These are phyloP conservation scores for Gryon sp. DNA, from an alignment of 1,140 invertebrate species.

Conservation along the genomic window DNA sequence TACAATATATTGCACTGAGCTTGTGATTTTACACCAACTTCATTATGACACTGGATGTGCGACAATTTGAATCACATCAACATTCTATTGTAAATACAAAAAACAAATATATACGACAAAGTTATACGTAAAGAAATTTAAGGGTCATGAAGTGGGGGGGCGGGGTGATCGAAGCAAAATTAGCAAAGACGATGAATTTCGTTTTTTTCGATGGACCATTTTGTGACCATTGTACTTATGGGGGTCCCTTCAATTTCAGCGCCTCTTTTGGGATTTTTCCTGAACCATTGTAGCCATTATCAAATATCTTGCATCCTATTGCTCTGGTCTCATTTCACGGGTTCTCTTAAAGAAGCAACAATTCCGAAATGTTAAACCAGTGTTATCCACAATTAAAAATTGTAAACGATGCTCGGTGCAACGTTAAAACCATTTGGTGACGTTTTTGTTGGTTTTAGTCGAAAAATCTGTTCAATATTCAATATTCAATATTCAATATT, in stretches of 20 bases:
- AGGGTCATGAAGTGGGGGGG: neutral
- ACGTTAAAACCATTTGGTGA: slow-evolving; percentile 10
- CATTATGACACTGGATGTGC: slow-evolving; percentile 42
- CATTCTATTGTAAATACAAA: too few relatives aligned
- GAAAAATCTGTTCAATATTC: too few relatives aligned
- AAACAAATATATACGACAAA: slow-evolving; percentile 31
- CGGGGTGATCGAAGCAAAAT: too few relatives aligned
- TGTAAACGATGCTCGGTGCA: slow-evolving; percentile 15
- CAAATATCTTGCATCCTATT: slow-evolving; percentile 6
- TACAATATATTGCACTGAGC: slow-evolving; percentile 10
- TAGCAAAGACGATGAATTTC: too few relatives aligned
- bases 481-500: too few relatives aligned
- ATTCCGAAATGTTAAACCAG: slow-evolving; percentile 23
- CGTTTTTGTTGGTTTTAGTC: neutral
- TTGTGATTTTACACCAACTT: slow-evolving; percentile 27
- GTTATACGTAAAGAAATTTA: slow-evolving; percentile 22
- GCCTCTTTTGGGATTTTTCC: neutral
- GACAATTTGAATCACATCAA: slow-evolving; percentile 22
- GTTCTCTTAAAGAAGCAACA: slow-evolving; percentile 10
- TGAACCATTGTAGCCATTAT: neutral
- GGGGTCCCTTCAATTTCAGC: slow-evolving; percentile 6
- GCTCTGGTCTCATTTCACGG: slow-evolving; percentile 12
- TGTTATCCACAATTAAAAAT: slow-evolving; percentile 17
- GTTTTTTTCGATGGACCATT: too few relatives aligned
- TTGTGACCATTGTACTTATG: slow-evolving; percentile 27